A percentile compares a stretch with the other conserved stretches of the same genome.
phyloP scores from a whole-genome alignment of 2,888 invertebrate genomes.

The Ctena decussata region DNA sequence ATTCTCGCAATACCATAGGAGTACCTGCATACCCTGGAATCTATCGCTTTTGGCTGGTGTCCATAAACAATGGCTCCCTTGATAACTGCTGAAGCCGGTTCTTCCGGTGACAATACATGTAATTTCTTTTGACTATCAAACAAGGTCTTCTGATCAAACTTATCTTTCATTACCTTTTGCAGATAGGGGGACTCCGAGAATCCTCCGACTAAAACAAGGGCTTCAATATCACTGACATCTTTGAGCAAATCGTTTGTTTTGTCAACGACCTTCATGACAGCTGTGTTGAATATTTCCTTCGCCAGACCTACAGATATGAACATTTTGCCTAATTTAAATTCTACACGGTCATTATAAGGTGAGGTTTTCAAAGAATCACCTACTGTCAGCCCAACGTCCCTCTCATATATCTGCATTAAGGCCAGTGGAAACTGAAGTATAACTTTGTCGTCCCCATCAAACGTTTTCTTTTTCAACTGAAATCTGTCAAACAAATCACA shows the following conservation, averaged over 20 bases:
- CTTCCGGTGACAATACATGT: slow-evolving; percentile 29
- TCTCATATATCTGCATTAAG: slow-evolving; percentile 19
- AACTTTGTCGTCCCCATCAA: slow-evolving; percentile 34
- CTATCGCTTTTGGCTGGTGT: slow-evolving; percentile 41
- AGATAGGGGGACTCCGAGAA: slow-evolving; percentile 39
- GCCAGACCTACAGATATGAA: slow-evolving; percentile 10
- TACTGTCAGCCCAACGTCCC: background rate
- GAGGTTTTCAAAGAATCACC: slow-evolving; percentile 19
- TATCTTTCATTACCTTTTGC: slow-evolving; percentile 8
- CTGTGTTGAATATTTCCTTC: slow-evolving; percentile 29
- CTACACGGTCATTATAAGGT: background rate
- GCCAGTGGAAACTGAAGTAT: slow-evolving; percentile 28
- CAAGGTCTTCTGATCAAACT: slow-evolving; percentile 5
- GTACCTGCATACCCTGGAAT: slow-evolving; percentile 42
- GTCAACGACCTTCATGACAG: slow-evolving; percentile 1
- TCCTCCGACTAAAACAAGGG: slow-evolving; percentile 30
- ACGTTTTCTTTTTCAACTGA: slow-evolving; percentile 45
- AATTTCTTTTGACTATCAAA: background rate
- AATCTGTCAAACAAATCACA: slow-evolving; percentile 49
- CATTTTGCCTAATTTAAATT: slow-evolving; percentile 41
- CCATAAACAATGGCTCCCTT: slow-evolving; percentile 62
- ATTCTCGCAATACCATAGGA: background rate
- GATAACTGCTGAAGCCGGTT: slow-evolving; percentile 50
- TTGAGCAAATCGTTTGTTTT: background rate
- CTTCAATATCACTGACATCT: slow-evolving; percentile 8